Evolutionary conservation across 2,797 vertebrate genomes (phyloP).

Genomic region (Etheostoma nigrum): DNA sequence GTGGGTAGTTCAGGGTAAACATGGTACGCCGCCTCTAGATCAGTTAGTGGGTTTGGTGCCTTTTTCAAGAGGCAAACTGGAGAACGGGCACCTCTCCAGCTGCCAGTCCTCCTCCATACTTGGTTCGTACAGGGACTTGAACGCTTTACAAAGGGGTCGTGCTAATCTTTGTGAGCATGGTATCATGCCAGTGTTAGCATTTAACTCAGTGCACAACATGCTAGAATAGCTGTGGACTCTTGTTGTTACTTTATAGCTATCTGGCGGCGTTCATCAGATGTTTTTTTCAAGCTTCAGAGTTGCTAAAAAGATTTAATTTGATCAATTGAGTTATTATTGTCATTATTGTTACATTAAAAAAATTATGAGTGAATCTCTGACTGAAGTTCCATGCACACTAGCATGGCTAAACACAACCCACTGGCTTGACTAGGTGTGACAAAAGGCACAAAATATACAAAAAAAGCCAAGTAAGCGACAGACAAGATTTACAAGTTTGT

Average conservation of each 20-base stretch:
- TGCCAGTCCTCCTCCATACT: too few relatives aligned
- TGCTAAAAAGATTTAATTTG: not conserved
- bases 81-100: too few relatives aligned
- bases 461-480: slow-evolving; percentile 36
- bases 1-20: too few relatives aligned
- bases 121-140: too few relatives aligned
- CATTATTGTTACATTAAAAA: not conserved
- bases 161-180: not conserved
- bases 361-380: not conserved
- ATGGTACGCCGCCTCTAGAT: too few relatives aligned
- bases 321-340: slow-evolving; percentile 1
- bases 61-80: too few relatives aligned
- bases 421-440: not conserved
- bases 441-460: slow-evolving; percentile 42
- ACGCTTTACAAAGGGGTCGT: too few relatives aligned
- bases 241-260: not conserved
- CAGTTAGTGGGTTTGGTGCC: too few relatives aligned
- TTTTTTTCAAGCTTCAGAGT: not conserved
- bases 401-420: slow-evolving; percentile 3
- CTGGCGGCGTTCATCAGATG: not conserved
- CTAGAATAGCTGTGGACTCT: not conserved
- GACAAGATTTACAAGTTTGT: slow-evolving; percentile 20
- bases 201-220: not conserved
- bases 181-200: not conserved
- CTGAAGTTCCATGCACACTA: slow-evolving; percentile 12